Evolutionary conservation across 2,113 vertebrate genomes (phyloP).

Genomic region (Astatoreochromis straeleni): DNA sequence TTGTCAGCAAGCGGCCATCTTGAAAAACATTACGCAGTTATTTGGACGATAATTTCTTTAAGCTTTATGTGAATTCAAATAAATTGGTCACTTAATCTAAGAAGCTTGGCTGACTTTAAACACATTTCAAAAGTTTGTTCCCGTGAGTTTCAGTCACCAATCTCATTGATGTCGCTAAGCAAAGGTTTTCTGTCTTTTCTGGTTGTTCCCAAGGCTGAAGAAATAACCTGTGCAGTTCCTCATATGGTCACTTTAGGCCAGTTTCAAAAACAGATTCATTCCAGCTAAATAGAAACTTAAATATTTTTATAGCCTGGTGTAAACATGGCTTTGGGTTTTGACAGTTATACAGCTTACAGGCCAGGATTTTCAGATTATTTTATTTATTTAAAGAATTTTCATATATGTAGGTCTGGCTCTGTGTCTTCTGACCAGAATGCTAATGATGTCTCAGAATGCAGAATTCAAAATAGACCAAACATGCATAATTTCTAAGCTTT

Average conservation of each 20-base stretch:
- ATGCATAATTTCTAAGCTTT: neutral
- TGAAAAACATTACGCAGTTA: fast-evolving
- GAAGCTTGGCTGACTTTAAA: neutral
- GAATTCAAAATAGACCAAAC: neutral
- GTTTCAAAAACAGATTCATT: fast-evolving
- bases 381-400: neutral
- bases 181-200: neutral
- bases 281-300: neutral
- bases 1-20: neutral
- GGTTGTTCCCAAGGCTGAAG: neutral
- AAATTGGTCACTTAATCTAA: neutral
- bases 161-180: neutral
- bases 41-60: neutral
- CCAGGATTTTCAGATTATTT: fast-evolving
- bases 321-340: neutral
- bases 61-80: neutral
- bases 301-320: neutral
- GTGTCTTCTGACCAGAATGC: neutral
- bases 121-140: neutral
- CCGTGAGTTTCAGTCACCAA: fast-evolving
- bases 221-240: neutral
- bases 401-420: fast-evolving
- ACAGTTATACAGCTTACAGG: neutral
- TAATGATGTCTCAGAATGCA: neutral
- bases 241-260: neutral